Evolutionary conservation across 2,888 invertebrate genomes (phyloP), one percentile per base, ranked within the genome.

Genomic region (Brachylomia viminalis): DNA sequence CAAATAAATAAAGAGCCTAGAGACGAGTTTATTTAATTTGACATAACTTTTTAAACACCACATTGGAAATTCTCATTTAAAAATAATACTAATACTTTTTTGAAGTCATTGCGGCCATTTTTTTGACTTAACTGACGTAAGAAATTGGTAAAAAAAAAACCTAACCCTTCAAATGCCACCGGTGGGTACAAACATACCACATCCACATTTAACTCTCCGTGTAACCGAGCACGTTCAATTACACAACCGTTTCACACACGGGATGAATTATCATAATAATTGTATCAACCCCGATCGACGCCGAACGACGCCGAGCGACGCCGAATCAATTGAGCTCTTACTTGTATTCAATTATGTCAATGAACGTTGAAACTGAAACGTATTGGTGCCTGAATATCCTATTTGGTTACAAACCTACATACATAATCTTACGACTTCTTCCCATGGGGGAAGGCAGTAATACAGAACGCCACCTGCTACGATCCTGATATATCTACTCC

Each of bases 231-330:
- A 33, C 45, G 70, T 86, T 88, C 85, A 87, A 88, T 87, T 86
- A 88, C 81, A 80, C 79, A 78, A 82, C 56, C 77, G 85, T 86
- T 78, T 88, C 89, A 84, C 86, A 88, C 86, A 83, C 89, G 86
- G 85, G 73, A 89, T 88, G 90, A 88, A 91, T 92, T 91, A 91
- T 89, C 89, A 89, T 91, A 91, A 91, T 90, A 90, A 90, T 91
- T 90, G 90, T 90, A 91, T 88, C 87, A 88, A 83, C 87, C 88
- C 86, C 74, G 68, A 68, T 49, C 42, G 71, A 58, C 79, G 82
- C 77, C 79, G 86, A 81, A 75, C 49, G 72, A 80, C 84, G 88
- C 86, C 75, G 67, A 80, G 42, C 45, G 81, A 73, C 80, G 83
- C 80, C 78, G 85, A 83, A 82, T 79, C 88, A 87, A 88, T 88